Base-by-base conservation (phyloP, 2,888 invertebrate species). In the Lasioglossum vierecki region DNA sequence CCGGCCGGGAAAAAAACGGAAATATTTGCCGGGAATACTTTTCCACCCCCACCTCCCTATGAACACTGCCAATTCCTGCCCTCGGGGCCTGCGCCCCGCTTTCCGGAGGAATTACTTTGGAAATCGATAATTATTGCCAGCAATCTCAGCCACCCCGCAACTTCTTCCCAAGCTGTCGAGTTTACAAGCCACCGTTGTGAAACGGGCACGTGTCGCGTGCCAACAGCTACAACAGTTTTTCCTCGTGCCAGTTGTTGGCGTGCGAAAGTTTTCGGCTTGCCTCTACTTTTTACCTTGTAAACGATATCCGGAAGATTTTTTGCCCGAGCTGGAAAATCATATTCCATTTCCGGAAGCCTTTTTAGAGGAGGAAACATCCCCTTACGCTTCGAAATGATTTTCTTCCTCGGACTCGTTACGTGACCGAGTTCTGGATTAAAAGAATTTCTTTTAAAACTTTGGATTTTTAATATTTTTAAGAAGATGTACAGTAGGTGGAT, bases 11-110 rank as follows among this genome's bases (percentile, higher is more conserved):
- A 73, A 46, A 84, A 83, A 92, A 93, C 92, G 94, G 92, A 94
- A 94, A 94, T 93, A 94, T 94, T 94, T 93, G 91, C 92, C 92
- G 86, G 91, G 91, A 94, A 94, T 94, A 93, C 93, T 94, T 94
- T 93, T 93, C 91, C 89, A 85, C 87, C 91, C 76, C 30, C 30
- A 18, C 15, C 30, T 6, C 15, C 15, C 35, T 18, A 30, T 53
- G 53, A 53, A 53, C 53, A 53, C 53, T 22, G 22, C 53, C 53
- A 22, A 53, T 53, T 22, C 53, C 70, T 63, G 66, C 35, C 73
- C 80, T 70, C 76, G 74, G 89, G 86, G 71, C 71, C 60, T 66
- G 70, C 82, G 88, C 76, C 84, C 53, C 53, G 84, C 70, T 76
- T 44, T 60, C 82, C 83, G 84, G 53, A 89, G 86, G 76, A 84